Percentiles rank a stretch among this genome's conserved stretches.
Conservation (phyloP, 1,140 invertebrate species). For the Orchestia grillus region DNA sequence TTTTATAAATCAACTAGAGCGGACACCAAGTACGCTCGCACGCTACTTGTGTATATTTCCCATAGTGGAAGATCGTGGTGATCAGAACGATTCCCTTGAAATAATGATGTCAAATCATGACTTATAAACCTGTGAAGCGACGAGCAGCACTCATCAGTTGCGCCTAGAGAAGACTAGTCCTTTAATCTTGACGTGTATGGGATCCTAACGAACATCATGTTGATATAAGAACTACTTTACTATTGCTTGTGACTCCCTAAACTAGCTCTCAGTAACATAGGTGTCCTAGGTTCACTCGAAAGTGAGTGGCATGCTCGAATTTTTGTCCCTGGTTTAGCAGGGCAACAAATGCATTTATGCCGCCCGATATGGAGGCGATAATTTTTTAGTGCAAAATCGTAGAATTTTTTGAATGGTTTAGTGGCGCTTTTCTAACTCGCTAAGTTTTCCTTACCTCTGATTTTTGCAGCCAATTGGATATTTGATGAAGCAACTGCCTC, state of each 20-base stretch:
- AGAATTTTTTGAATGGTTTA: constrained; percentile 33
- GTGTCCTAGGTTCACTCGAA: constrained; percentile 40
- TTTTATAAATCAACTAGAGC: neutral
- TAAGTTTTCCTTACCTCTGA: constrained; percentile 58
- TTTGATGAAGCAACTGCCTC: constrained; percentile 75
- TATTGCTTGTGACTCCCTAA: constrained; percentile 45
- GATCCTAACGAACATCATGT: neutral
- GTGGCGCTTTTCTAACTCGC: constrained; percentile 20
- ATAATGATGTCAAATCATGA: neutral
- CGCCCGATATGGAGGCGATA: neutral
- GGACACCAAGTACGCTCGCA: neutral
- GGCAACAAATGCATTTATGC: neutral
- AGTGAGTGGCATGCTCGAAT: constrained; percentile 47
- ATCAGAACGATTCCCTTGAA: too few species aligned
- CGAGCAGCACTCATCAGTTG: neutral
- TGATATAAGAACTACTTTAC: constrained; percentile 8
- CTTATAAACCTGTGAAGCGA: neutral
- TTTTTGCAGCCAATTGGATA: constrained; percentile 81
- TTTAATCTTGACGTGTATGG: neutral
- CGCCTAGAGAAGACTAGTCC: neutral
- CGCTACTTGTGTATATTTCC: neutral
- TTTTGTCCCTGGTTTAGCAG: neutral
- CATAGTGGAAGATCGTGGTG: neutral
- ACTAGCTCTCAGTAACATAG: constrained; percentile 44
- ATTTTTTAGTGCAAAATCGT: constrained; percentile 30